Evolutionary conservation across 2,113 vertebrate genomes (phyloP), one percentile per base, ranked within the genome.

Genomic region (Oxygymnocypris stewartii): DNA sequence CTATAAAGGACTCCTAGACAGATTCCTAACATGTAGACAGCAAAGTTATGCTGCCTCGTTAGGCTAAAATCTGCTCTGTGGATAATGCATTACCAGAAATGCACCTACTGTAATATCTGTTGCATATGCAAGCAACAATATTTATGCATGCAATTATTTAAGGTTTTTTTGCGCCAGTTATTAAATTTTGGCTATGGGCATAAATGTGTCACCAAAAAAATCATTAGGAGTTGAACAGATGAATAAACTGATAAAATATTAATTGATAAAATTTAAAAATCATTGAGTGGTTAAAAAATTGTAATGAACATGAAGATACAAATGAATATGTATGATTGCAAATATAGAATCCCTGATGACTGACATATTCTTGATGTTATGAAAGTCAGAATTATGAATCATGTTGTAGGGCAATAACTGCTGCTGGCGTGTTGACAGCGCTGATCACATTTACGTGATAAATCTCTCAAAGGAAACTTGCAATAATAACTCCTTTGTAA

Each of bases 401-500:
- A 25, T 25, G 23, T 25, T 8, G 11, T 40, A 59, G 10, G 40
- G 54, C 35, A 40, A 42, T 16, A 81, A 65, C 57, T 47, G n/a
- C 42, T 67, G 61, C 61, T 20, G 40, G 16, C 25, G 16, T 42
- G 37, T 49, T 47, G 23, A 49, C 59, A 67, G 37, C 12, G 79
- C n/a, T 67, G n/a, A 67, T 82, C 25, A 31, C 25, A 37, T 73
- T 83, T 83, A 73, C 6, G 63, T 12, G 51, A 82, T 69, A 47
- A 47, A 82, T 49, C 23, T 51, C 4, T 35, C 63, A 51, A 69
- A 71, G 25, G 35, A 61, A 73, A 44, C 40, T 54, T 83, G 63
- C 65, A 83, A 71, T 83, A 73, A 73, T 73, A 71, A 83, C n/a
- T 85, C 23, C 47, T 73, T 65, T 51, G 31, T 51, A 4, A 54